These are phyloP conservation scores for Helicolenus hilgendorfi DNA, from an alignment of 2,797 vertebrate species.

Conservation along the genomic window DNA sequence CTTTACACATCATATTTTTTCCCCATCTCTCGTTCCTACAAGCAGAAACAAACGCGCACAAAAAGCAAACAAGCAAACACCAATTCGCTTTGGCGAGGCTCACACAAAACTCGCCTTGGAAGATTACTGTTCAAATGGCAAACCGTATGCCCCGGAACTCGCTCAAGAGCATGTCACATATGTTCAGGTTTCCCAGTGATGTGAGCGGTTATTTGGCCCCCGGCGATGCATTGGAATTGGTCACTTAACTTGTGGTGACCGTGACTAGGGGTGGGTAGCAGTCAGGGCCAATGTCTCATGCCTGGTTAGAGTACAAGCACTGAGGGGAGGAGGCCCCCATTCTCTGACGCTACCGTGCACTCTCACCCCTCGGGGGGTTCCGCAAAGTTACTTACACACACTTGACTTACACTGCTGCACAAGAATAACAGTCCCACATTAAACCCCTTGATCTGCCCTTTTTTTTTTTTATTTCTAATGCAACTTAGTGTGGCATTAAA, in stretches of 20 bases:
- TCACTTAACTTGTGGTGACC: constrained; percentile 84
- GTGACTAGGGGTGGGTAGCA: constrained; percentile 71
- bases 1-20: constrained; percentile 41
- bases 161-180: constrained; percentile 71
- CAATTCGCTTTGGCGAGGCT: constrained; percentile 43
- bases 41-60: constrained; percentile 49
- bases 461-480: constrained; percentile 32
- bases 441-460: constrained; percentile 62
- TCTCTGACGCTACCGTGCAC: constrained; percentile 54
- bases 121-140: constrained; percentile 61
- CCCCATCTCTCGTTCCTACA: constrained; percentile 23
- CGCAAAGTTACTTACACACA: constrained; percentile 80
- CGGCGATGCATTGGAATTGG: constrained; percentile 74
- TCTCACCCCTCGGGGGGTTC: constrained; percentile 51
- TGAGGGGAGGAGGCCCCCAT: constrained; percentile 41
- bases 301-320: constrained; percentile 76
- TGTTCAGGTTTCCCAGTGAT: constrained; percentile 55
- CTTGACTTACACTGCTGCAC: constrained; percentile 71
- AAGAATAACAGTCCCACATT: constrained; percentile 76
- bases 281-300: constrained; percentile 80
- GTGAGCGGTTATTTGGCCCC: constrained; percentile 65
- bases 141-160: constrained; percentile 57
- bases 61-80: constrained; percentile 66
- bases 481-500: constrained; percentile 55
- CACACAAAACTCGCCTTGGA: constrained; percentile 39